Evolutionary conservation across 2,888 invertebrate species (phyloP), one percentile per base, ranked within the genome.

Genomic region (Agonum fuliginosum): DNA sequence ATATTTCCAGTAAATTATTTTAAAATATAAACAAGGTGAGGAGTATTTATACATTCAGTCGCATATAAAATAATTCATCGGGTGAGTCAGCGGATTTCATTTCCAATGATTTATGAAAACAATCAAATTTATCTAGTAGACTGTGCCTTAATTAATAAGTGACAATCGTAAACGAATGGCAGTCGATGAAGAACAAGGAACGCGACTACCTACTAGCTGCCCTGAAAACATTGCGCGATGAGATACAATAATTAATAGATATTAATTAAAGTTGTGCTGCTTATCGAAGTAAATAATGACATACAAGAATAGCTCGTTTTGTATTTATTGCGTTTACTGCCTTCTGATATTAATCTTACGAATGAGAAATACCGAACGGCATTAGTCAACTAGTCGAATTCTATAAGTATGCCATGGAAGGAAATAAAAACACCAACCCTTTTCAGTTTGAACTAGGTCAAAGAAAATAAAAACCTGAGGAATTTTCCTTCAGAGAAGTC

Each of bases 1-100:
- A 75, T 75, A 75, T 75, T 75, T 75, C 51, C 34, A 67, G 75
- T 75, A 75, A 75, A 75, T 67, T 75, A 75, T 75, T 75, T 75
- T 75, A 75, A 75, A 75, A 75, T 75, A 67, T 65, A 75, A 48
- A 75, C 67, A 48, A 67, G 67, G 75, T 75, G 67, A 75, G 24
- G 22, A 17, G 54, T 72, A 72, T 72, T 72, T 75, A 67, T 51
- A 75, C 22, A n/a, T 62, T 70, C 27, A 46, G 43, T 70, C 70
- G 27, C 46, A 46, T 46, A 72, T 54, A 72, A 72, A 54, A 72
- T 72, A 72, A 72, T 72, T 58, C 54, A 72, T 37, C 19, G 41
- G 20, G 1, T 72, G 58, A 54, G 5, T 72, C 54, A 54, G 27
- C 71, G 20, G 48, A 22, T 27, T 27, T 51, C 58, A 46, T 37